Percentiles rank a stretch among this genome's conserved stretches.
phyloP scores from a whole-genome alignment of 2,113 vertebrate genomes.

The Philantomba maxwellii region DNA sequence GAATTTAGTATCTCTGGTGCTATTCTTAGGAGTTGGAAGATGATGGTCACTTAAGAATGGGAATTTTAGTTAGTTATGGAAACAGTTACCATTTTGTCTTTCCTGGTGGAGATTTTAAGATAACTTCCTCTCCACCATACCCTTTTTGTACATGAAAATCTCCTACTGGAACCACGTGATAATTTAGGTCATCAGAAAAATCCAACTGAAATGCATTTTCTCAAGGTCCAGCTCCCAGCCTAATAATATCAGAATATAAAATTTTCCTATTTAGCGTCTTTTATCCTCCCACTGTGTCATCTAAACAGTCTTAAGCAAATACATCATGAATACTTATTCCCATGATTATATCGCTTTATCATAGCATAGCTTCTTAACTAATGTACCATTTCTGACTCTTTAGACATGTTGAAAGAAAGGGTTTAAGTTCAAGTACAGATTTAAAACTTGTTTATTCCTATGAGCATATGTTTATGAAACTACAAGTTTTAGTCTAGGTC shows the following conservation, averaged over 20 bases:
- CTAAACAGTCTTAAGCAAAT: background rate
- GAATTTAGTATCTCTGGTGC: background rate
- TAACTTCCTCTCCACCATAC: background rate
- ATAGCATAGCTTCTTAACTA: background rate
- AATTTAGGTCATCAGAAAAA: background rate
- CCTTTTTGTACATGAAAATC: background rate
- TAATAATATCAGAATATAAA: background rate
- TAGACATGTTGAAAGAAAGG: background rate
- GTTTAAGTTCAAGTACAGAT: background rate
- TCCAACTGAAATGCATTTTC: background rate
- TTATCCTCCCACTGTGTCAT: background rate
- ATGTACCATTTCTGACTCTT: background rate
- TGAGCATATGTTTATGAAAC: background rate
- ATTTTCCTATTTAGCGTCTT: background rate
- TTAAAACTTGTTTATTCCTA: constrained; percentile 10
- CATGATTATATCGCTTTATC: background rate
- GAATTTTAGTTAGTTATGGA: background rate
- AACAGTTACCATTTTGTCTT: background rate
- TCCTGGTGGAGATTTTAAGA: background rate
- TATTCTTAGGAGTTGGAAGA: background rate
- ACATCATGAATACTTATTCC: background rate
- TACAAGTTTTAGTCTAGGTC: background rate
- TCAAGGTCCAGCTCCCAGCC: background rate
- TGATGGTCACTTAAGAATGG: background rate
- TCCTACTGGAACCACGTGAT: background rate